Base-by-base conservation (phyloP, 2,113 vertebrate species). In the Pica pica region DNA sequence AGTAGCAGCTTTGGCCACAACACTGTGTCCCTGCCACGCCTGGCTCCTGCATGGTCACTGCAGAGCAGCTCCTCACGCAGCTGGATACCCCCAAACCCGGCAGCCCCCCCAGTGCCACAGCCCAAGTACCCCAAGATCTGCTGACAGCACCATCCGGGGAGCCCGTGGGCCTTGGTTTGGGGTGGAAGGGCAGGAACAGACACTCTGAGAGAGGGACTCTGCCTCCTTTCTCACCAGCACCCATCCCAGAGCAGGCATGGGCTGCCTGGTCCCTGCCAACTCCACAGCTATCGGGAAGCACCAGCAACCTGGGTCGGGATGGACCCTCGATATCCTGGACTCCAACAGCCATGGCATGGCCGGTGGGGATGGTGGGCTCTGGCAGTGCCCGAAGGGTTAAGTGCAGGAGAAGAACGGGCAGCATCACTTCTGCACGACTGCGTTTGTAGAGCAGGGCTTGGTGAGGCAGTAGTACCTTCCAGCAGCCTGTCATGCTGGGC, bases 381-480 rank as follows among this genome's bases (percentile, higher is more conserved):
- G 8, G 69, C 57, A 86, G 95, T 46, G 59, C 68, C 75, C 47
- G 2, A 93, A 97, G 96, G 95, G 97, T 96, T 97, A 97, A 97
- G 41, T 1, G 6, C 13, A 1, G 46, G 65, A 87, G 76, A 23
- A 39, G 74, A 93, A 77, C 5, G 63, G 91, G 93, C 76, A 74
- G 57, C 93, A 91, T 96, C 83, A 35, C 94, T 97, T 97, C 94
- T 96, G 97, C 97, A 97, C 95, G 96, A 86, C 97, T 98, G 97
- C 56, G 8, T 97, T 97, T 97, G 87, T 97, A 96, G 97, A 97
- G 93, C 97, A 96, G 94, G 61, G 87, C 88, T 96, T 87, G 59
- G 69, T 30, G 16, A 94, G 75, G 82, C 94, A 41, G 91, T 16
- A 87, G 92, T 47, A 95, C 97, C 95, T 93, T 95, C 94, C 89